Base-by-base conservation (phyloP, 2,888 invertebrate genomes). In the Erebia aethiops region DNA sequence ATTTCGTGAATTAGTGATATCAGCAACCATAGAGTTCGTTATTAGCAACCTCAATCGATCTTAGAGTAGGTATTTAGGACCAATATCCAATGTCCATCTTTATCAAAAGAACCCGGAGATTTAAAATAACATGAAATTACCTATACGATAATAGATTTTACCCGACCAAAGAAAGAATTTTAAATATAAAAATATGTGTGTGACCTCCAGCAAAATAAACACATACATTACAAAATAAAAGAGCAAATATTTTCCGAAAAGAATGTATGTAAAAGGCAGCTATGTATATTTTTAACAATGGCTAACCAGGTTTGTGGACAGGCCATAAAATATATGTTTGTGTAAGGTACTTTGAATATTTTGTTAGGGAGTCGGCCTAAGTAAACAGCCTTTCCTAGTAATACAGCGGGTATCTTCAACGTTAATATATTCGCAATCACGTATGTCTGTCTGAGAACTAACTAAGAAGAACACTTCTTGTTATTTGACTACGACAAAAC, bases 291-390 rank as follows among this genome's bases (percentile, higher is more conserved):
- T 75, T 73, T 70, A 70, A 73, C 74, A 74, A 72, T 71, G 71
- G 69, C 63, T 60, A 71, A 71, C 74, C 71, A 65, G 67, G 71
- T 71, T 83, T 81, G 81, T 82, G 82, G 83, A 85, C 84, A 82
- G 77, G 82, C 81, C 80, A 84, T 86, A 72, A 86, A 84, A 85
- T 86, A 72, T 72, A 84, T 85, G 84, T 85, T 84, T 80, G 85
- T 79, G 82, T 83, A 84, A 81, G 82, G 79, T 76, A 78, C 80
- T 80, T 81, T 84, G 85, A 87, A 88, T 89, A 89, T 87, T 87
- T 88, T 87, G 87, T 84, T 78, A 78, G 80, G 76, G 71, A 68
- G 78, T 76, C 77, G 84, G 80, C 88, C 89, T 87, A 87, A 89
- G 83, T 78, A 84, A 88, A 89, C 84, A 87, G 77, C 77, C 81